Evolutionary conservation across 2,113 vertebrate species (phyloP).

Genomic region (Carassius auratus): DNA sequence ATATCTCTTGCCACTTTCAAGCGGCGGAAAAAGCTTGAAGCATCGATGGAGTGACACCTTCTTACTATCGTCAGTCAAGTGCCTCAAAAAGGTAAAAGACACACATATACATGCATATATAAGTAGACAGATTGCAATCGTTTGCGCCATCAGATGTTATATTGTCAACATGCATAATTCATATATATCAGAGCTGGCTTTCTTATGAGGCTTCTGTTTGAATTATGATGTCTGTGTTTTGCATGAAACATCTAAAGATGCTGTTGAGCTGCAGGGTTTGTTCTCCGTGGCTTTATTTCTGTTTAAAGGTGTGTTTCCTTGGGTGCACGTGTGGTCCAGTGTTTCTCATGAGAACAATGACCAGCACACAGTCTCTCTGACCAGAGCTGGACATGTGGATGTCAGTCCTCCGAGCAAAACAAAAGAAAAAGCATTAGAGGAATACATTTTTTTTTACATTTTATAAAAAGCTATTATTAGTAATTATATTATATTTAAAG

Average conservation of each 20-base stretch:
- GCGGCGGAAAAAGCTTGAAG: constrained; percentile 32
- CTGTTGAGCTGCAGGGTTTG: background rate
- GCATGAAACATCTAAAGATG: background rate
- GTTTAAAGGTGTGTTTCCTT: background rate
- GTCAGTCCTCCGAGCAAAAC: background rate
- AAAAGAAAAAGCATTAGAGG: too few relatives aligned
- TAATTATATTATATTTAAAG: background rate
- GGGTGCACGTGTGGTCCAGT: background rate
- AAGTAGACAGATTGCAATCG: constrained; percentile 14
- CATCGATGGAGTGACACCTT: constrained; percentile 34
- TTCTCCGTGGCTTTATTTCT: background rate
- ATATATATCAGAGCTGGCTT: background rate
- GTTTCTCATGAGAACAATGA: constrained; percentile 38
- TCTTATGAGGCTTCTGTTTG: background rate
- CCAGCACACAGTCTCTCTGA: background rate
- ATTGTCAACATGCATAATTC: constrained; percentile 23
- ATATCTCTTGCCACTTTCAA: constrained; percentile 7
- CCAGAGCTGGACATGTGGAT: background rate
- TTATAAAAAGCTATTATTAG: background rate
- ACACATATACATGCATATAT: background rate
- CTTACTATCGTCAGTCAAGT: constrained; percentile 64
- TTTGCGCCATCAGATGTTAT: constrained; percentile 10
- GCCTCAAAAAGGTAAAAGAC: constrained; percentile 60
- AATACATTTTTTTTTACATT: background rate
- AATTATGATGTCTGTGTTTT: background rate